Base-by-base conservation (phyloP, 2,797 vertebrate species). In the Melanotaenia trifasciata region DNA sequence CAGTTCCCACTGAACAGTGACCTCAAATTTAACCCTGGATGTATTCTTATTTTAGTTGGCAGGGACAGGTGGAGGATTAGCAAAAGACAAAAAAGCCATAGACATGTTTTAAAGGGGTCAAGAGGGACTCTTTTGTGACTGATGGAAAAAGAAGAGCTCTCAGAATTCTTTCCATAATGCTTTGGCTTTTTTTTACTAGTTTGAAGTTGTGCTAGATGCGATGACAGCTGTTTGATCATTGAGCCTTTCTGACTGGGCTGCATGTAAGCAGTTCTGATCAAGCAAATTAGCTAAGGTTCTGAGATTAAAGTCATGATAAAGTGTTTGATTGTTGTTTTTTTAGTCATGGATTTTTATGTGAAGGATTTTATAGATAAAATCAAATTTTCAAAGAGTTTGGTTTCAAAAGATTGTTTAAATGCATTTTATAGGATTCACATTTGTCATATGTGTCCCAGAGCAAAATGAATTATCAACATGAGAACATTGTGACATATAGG, bases 1-100 rank as follows among this genome's bases (percentile, higher is more conserved):
- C 78, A 74, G 74, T 78, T 84, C 70, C 57, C 68, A 67, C 67
- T 66, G 51, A 64, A 77, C 74, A 78, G 75, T 87, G 81, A 83
- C 88, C 79, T 76, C 33, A 74, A 36, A 47, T 78, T 81, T 80
- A 86, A 80, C 74, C 81, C 68, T 50, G 33, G 53, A 66, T 51
- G 64, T 40, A 60, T 59, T 70, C 72, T 38, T 65, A 40, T 65
- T 76, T 33, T 4, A 54, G 51, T 54, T 47, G 47, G 56, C 54
- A 50, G 40, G 61, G 59, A 76, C 5, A 40, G 32, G 32, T 26
- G 20, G 47, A 75, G 54, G 66, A 54, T 38, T 40, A 47, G 54
- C 22, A 22, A 51, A 28, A 33, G 38, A 50, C n/a, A 56, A 30
- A 33, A 45, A 64, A 67, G 59, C 67, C 11, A 30, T 11, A 60